Evolutionary conservation across 2,797 vertebrate species (phyloP).

Genomic region (Tympanoctomys barrerae): DNA sequence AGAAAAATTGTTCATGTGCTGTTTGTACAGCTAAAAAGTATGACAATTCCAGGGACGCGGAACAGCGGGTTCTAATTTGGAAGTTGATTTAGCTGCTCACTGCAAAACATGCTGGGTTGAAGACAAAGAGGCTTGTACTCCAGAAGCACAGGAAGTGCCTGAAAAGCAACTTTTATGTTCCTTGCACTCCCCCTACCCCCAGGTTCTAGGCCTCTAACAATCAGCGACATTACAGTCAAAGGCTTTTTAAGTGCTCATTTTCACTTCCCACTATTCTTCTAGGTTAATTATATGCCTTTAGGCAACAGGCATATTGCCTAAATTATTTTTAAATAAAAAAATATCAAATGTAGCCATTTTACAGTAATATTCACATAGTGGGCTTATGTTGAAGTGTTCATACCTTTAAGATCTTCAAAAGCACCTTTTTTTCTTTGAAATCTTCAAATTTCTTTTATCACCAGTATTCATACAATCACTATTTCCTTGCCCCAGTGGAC

Average conservation of each 20-base stretch:
- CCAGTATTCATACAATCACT: neutral
- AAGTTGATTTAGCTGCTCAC: constrained; percentile 51
- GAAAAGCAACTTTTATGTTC: constrained; percentile 2
- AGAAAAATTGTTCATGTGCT: constrained; percentile 38
- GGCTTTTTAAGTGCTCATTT: neutral
- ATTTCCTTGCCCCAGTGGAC: neutral
- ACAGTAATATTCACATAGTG: constrained; percentile 25
- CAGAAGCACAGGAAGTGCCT: constrained; percentile 31
- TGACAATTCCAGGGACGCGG: constrained; percentile 35
- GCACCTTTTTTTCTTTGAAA: constrained; percentile 28
- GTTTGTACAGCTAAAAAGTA: constrained; percentile 33
- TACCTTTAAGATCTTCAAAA: constrained; percentile 46
- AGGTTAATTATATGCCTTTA: neutral
- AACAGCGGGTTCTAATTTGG: constrained; percentile 66
- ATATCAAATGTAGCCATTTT: constrained; percentile 36
- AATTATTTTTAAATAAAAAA: constrained; percentile 24
- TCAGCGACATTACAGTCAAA: neutral
- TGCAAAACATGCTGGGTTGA: constrained; percentile 28
- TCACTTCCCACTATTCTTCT: neutral
- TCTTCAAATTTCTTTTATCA: constrained; percentile 47
- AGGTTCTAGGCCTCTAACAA: neutral
- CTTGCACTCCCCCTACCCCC: neutral
- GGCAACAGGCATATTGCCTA: neutral
- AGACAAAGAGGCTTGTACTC: neutral
- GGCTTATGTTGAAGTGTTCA: neutral